Conservation (phyloP, 2,888 invertebrate genomes). For the Allolobophora icterica region DNA sequence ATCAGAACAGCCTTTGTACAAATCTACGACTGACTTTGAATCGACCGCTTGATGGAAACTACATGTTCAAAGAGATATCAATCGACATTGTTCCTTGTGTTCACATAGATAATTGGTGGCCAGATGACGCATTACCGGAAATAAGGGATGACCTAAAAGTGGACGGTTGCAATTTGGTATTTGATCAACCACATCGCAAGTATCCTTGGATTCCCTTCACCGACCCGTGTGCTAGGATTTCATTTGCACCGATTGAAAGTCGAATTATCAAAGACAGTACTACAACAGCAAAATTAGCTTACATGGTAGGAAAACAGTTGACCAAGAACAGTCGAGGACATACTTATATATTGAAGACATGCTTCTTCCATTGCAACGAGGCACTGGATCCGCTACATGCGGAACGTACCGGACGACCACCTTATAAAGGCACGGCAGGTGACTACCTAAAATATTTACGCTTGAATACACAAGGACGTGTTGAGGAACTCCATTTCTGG, state of each 20-base stretch:
- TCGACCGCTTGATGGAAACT: not conserved
- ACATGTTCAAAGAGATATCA: not conserved
- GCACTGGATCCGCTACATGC: too few relatives aligned
- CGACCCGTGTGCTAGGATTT: not conserved
- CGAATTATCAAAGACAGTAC: not conserved
- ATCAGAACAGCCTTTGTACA: too few relatives aligned
- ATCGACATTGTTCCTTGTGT: constrained; percentile 7
- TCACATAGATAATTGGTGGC: constrained; percentile 15
- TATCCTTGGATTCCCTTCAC: not conserved
- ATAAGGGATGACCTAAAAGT: not conserved
- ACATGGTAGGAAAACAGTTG: not conserved
- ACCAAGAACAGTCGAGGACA: not conserved
- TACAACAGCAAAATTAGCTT: not conserved
- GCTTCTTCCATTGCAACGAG: not conserved
- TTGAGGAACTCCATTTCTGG: too few relatives aligned
- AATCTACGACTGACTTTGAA: not conserved
- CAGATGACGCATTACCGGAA: not conserved
- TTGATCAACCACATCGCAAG: constrained; percentile 14
- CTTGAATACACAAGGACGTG: too few relatives aligned
- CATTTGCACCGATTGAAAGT: not conserved
- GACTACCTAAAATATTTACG: too few relatives aligned
- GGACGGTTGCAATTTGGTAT: constrained; percentile 14
- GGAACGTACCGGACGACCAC: too few relatives aligned
- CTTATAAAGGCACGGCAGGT: too few relatives aligned
- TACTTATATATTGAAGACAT: constrained; percentile 20